A percentile compares a stretch with the other conserved stretches of the same genome.
These are phyloP conservation scores for Stenolophus ochropezus DNA, from an alignment of 2,888 invertebrate species.

Conservation along the genomic window DNA sequence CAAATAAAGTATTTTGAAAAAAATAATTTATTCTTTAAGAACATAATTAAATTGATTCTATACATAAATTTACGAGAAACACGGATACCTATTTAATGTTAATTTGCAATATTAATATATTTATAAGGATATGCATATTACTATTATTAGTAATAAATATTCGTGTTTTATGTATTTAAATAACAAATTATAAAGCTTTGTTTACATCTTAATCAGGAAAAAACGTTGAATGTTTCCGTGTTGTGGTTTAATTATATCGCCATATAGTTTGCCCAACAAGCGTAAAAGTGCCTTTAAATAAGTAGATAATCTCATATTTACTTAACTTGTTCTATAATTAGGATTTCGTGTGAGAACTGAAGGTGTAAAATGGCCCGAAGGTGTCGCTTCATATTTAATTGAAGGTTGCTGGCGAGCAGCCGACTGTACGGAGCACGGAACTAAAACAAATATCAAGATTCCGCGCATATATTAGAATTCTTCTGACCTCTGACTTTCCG, in stretches of 20 bases:
- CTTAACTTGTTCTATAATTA: constrained; percentile 28
- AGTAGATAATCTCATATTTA: constrained; percentile 30
- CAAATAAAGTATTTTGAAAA: too few relatives aligned
- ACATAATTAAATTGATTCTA: too few relatives aligned
- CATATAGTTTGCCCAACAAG: constrained; percentile 12
- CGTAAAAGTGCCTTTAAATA: constrained; percentile 29
- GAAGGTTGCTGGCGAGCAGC: constrained; percentile 27
- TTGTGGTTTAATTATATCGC: constrained; percentile 9
- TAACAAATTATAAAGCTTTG: neutral
- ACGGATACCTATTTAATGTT: too few relatives aligned
- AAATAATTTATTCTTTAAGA: too few relatives aligned
- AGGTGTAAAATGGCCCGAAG: constrained; percentile 43
- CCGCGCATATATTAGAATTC: constrained; percentile 35
- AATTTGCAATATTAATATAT: too few relatives aligned
- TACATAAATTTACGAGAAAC: too few relatives aligned
- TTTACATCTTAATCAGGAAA: constrained; percentile 8
- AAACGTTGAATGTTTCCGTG: constrained; percentile 4
- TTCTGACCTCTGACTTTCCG: constrained; percentile 15
- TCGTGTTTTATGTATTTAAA: neutral
- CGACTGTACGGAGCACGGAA: constrained; percentile 8
- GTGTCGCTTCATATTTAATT: constrained; percentile 47
- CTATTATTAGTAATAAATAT: neutral
- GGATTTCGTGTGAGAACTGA: constrained; percentile 32
- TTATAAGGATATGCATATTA: too few relatives aligned
- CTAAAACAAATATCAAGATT: constrained; percentile 35